Base-by-base conservation (phyloP, 2,113 vertebrate species). In the Todiramphus chloris region DNA sequence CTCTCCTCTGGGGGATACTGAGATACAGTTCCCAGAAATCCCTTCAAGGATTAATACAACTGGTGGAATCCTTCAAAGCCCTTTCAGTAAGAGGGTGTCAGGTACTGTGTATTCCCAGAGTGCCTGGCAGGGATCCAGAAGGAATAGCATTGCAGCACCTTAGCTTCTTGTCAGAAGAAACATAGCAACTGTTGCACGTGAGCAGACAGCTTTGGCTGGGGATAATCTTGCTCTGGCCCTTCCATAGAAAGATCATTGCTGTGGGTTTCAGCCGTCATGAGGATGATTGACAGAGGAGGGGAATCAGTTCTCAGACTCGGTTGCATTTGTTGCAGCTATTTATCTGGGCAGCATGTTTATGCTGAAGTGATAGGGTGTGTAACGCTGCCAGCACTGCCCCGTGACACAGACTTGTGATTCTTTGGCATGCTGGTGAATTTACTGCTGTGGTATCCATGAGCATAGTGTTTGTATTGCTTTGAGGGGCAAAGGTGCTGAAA, bases 51-150 rank as follows among this genome's bases (percentile, higher is more conserved):
- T 82, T 83, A 90, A 89, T 77, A 37, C 14, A 85, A 21, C 41
- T 46, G 37, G 25, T 88, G 37, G 75, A 74, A 51, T 77, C 51
- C 55, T 59, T 35, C 62, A 50, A 73, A 93, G 63, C n/a, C 41
- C 44, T 84, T 94, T 23, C 50, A 70, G 21, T 79, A 60, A 69
- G 44, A 87, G 41, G 33, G 25, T 75, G 30, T 73, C 28, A 21
- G 58, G 53, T 82, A 58, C 41, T 90, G 41, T 69, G 33, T 68
- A 60, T 76, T 91, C 70, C 67, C n/a, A 30, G 31, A 62, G 53
- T 50, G 62, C 84, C 46, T 85, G 82, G 67, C 82, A 94, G 70
- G 37, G 74, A 58, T 85, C 82, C 91, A 87, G 37, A 82, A 48
- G 3, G 1, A 41, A 31, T 76, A 62, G 24, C 50, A 76, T 95